Percentiles rank a stretch among this genome's conserved stretches.
phyloP scores from a whole-genome alignment of 2,113 vertebrate species.

The Agelaius phoeniceus region DNA sequence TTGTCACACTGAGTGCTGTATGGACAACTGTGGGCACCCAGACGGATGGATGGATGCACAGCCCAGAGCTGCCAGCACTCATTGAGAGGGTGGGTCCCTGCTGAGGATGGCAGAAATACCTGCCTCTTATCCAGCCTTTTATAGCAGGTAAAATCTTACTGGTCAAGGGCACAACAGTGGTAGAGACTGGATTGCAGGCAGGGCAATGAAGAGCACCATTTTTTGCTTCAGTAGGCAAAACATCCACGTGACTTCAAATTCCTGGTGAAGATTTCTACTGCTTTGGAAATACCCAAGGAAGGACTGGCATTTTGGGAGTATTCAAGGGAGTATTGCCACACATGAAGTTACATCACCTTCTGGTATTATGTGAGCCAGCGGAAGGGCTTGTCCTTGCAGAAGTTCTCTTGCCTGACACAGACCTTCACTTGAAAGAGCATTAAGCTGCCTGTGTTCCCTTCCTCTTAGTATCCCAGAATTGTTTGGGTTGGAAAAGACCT shows the following conservation, averaged over 20 bases:
- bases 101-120: background rate
- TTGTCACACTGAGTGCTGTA: background rate
- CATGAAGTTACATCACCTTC: background rate
- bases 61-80: accelerated
- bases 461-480: background rate
- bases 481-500: background rate
- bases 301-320: background rate
- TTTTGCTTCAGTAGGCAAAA: background rate
- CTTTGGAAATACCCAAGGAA: background rate
- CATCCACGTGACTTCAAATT: accelerated
- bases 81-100: background rate
- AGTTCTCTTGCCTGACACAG: background rate
- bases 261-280: background rate
- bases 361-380: background rate
- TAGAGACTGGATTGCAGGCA: background rate
- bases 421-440: background rate
- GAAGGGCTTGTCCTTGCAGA: background rate
- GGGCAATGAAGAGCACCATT: background rate
- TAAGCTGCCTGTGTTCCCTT: background rate
- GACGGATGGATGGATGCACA: no score
- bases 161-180: background rate
- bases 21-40: background rate
- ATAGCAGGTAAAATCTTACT: background rate
- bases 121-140: background rate
- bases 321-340: background rate